A percentile compares a stretch with the other conserved stretches of the same genome.
phyloP scores from a whole-genome alignment of 2,888 invertebrate species.

The Syritta pipiens region DNA sequence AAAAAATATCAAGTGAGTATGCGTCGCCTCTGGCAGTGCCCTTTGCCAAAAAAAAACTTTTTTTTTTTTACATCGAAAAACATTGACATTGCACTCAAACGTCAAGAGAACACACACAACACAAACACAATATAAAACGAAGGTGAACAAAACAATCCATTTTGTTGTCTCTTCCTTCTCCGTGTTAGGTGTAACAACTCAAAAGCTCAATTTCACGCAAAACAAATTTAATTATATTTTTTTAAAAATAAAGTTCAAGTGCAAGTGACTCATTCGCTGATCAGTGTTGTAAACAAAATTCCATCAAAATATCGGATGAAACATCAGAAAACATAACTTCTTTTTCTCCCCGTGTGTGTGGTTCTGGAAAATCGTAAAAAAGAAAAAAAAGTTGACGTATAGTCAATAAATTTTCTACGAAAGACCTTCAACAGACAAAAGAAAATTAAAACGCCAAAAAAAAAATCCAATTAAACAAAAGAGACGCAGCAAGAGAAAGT shows the following conservation, averaged over 20 bases:
- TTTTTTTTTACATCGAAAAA: slow-evolving; percentile 43
- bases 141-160: slow-evolving; percentile 41
- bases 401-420: neutral
- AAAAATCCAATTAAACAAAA: neutral
- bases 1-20: neutral
- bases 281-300: slow-evolving; percentile 27
- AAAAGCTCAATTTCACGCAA: neutral
- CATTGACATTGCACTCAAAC: slow-evolving; percentile 48
- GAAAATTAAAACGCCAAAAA: slow-evolving; percentile 5
- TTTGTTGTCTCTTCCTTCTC: slow-evolving; percentile 42
- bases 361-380: slow-evolving; percentile 35
- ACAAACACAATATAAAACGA: slow-evolving; percentile 12
- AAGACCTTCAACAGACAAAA: too few species aligned
- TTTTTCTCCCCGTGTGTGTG: slow-evolving; percentile 27
- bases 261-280: slow-evolving; percentile 49
- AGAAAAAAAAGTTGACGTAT: neutral
- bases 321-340: slow-evolving; percentile 27
- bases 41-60: neutral
- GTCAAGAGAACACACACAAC: slow-evolving; percentile 36
- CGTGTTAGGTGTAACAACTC: slow-evolving; percentile 29
- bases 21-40: slow-evolving; percentile 42
- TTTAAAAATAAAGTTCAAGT: slow-evolving; percentile 58
- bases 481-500: slow-evolving; percentile 18
- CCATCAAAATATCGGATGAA: slow-evolving; percentile 12
- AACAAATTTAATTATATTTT: slow-evolving; percentile 12